Conservation (phyloP, 2,113 vertebrate species). For the Anhinga rufa region DNA sequence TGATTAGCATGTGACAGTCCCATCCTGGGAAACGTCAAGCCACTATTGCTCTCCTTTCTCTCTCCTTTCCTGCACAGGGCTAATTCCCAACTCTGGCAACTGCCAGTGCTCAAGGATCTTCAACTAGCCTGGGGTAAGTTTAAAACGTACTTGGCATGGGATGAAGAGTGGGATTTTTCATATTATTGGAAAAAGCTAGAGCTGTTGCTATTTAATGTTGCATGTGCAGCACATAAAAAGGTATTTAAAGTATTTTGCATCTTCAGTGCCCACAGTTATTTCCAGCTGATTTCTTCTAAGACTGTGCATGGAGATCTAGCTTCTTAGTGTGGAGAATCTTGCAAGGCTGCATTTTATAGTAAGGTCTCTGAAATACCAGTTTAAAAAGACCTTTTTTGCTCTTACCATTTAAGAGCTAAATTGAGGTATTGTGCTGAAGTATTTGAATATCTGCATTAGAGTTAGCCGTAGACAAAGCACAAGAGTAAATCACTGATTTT, state of each 20-base stretch:
- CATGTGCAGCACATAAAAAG: not conserved
- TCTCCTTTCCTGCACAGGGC: conserved; percentile 46
- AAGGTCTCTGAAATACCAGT: not conserved
- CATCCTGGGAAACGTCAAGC: conserved; percentile 55
- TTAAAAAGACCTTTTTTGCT: not conserved
- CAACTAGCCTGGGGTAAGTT: conserved; percentile 71
- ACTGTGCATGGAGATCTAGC: not conserved
- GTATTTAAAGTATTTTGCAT: not conserved
- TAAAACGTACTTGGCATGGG: not conserved
- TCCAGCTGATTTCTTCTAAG: not conserved
- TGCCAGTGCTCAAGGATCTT: conserved; percentile 40
- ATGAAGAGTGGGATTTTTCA: not conserved
- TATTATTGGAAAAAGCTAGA: not conserved
- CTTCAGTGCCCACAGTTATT: not conserved
- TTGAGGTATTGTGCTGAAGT: not conserved
- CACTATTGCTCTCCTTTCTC: conserved; percentile 36
- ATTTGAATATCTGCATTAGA: not conserved
- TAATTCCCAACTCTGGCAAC: conserved; percentile 60
- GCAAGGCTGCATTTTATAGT: not conserved
- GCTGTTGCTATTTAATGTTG: not conserved
- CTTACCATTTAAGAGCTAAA: not conserved
- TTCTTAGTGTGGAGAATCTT: not conserved
- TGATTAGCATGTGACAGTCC: conserved; percentile 72
- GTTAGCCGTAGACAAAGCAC: not conserved
- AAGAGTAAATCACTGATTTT: not conserved